Percentiles rank a stretch among this genome's conserved stretches.
Evolutionary conservation across 2,797 vertebrate species (phyloP).

Genomic region (Manis crassicaudata): DNA sequence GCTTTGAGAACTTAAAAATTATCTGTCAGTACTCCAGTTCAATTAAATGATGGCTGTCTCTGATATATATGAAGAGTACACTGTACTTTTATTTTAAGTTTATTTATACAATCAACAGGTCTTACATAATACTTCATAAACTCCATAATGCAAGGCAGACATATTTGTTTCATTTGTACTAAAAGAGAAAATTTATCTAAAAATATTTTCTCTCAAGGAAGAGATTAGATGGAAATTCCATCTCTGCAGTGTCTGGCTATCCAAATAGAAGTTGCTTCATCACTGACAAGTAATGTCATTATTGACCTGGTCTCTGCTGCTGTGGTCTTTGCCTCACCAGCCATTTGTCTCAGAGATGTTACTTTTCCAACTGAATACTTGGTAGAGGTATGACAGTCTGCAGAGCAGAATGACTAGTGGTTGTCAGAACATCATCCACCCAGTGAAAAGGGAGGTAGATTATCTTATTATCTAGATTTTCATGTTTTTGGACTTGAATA

Average conservation of each 20-base stretch:
- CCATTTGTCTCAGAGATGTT: not conserved
- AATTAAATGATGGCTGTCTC: not conserved
- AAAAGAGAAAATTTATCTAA: not conserved
- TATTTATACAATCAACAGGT: not conserved
- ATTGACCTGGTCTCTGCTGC: not conserved
- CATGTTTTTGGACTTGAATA: not conserved
- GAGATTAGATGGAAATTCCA: not conserved
- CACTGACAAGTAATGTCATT: not conserved
- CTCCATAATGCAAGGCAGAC: not conserved
- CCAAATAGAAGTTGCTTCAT: not conserved
- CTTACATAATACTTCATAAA: not conserved
- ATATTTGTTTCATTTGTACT: not conserved
- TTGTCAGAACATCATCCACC: not conserved
- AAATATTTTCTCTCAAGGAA: not conserved
- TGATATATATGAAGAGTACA: not conserved
- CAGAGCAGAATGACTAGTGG: not conserved
- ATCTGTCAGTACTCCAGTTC: not conserved
- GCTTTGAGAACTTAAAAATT: not conserved
- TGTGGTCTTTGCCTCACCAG: not conserved
- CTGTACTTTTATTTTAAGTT: not conserved
- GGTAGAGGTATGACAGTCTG: not conserved
- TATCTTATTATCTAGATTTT: not conserved
- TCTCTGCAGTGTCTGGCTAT: not conserved
- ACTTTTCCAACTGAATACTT: not conserved
- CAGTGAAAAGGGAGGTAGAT: no score